phyloP scores from a whole-genome alignment of 2,113 vertebrate genomes.

The Gopherus flavomarginatus region DNA sequence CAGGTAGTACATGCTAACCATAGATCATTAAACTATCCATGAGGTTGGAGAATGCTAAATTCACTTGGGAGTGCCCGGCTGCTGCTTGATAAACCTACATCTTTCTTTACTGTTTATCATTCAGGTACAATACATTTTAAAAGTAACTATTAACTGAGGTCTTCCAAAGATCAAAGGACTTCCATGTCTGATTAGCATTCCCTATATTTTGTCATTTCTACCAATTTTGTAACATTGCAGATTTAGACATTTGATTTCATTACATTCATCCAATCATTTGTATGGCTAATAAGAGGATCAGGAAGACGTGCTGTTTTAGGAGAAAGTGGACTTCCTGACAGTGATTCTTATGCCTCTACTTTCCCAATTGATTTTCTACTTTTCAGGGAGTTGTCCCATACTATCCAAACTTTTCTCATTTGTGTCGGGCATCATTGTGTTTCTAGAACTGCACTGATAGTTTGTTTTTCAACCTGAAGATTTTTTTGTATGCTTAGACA shows the following conservation, averaged over 20 bases:
- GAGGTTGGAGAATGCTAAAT: conserved; percentile 34
- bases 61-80: conserved; percentile 59
- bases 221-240: conserved; percentile 22
- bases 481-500: background rate
- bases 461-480: background rate
- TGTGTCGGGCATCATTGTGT: background rate
- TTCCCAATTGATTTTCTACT: conserved; percentile 25
- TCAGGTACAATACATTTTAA: conserved; percentile 69
- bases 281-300: conserved; percentile 48
- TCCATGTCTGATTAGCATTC: conserved; percentile 71
- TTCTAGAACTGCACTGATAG: conserved; percentile 20
- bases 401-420: background rate
- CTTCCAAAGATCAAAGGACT: conserved; percentile 73
- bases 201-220: conserved; percentile 50
- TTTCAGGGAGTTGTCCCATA: background rate
- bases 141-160: conserved; percentile 74
- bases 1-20: background rate
- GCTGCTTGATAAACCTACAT: conserved; percentile 52
- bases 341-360: background rate
- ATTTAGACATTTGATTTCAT: conserved; percentile 63
- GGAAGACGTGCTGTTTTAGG: conserved; percentile 21
- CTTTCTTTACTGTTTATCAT: conserved; percentile 67
- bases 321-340: conserved; percentile 15
- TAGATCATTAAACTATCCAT: conserved; percentile 25
- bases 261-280: conserved; percentile 39